Evolutionary conservation across 2,888 invertebrate species (phyloP).

Genomic region (Nebria brevicollis): DNA sequence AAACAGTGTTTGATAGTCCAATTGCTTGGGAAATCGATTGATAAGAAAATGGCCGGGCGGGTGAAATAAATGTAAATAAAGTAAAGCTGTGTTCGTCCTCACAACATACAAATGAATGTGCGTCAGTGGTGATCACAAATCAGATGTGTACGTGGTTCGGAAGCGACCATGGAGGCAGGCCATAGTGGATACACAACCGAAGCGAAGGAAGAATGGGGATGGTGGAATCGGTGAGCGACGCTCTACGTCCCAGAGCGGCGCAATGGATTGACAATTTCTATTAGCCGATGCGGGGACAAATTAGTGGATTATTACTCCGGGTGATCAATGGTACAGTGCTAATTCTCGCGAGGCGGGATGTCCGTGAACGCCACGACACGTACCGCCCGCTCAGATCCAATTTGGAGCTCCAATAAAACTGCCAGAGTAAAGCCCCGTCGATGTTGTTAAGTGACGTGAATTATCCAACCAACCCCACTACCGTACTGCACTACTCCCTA

Average conservation of each 20-base stretch:
- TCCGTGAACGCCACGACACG: slow-evolving; percentile 37
- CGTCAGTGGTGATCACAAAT: not conserved
- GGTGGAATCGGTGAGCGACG: slow-evolving; percentile 5
- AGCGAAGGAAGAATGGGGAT: slow-evolving; percentile 3
- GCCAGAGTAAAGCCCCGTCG: slow-evolving; percentile 64
- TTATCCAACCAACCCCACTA: slow-evolving; percentile 59
- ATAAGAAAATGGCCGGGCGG: not conserved
- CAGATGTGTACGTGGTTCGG: slow-evolving; percentile 12
- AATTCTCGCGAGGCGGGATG: slow-evolving; percentile 55
- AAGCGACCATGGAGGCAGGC: not conserved
- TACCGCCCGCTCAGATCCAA: slow-evolving; percentile 61
- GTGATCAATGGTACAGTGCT: slow-evolving; percentile 64
- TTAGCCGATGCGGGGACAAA: slow-evolving; percentile 60
- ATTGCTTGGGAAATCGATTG: not conserved
- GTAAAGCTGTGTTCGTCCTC: not conserved
- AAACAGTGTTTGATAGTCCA: not conserved
- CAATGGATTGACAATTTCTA: slow-evolving; percentile 60
- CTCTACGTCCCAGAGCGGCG: slow-evolving; percentile 25
- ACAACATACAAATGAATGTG: too few relatives aligned
- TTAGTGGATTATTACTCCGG: slow-evolving; percentile 64
- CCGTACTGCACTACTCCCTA: slow-evolving; percentile 50
- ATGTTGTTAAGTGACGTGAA: slow-evolving; percentile 66
- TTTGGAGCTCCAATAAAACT: slow-evolving; percentile 65
- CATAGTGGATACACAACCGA: not conserved
- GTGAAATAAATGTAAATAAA: not conserved